Evolutionary conservation across 1,140 invertebrate species (phyloP), one percentile per base, ranked within the genome.

Genomic region (Yoshiicerus persimilis): DNA sequence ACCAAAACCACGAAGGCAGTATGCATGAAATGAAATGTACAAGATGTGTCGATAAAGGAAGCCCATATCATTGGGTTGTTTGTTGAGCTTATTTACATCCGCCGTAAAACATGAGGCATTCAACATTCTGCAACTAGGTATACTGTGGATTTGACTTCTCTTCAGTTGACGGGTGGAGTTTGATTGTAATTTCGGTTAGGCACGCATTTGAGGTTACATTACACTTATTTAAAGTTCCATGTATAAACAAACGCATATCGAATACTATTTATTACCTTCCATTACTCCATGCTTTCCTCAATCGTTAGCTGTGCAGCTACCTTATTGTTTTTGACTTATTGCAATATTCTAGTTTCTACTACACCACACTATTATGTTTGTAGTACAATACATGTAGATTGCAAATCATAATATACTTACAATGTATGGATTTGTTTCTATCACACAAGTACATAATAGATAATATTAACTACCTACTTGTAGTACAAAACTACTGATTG

Each of bases 61-160:
- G 75, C 75, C 47, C 32, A 80, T 80, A 80, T 80, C 75, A 80
- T 34, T 80, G 27, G 75, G 32, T 80, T 80, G 75, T 80, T 80
- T 80, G 75, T 80, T 80, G 75, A 80, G 75, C 75, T 80, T 80
- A 80, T 80, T 80, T 80, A 38, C 75, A 80, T 80, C 75, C 75
- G 75, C 32, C 75, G 34, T 80, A 80, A 80, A 80, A 34, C 75
- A 80, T 80, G 25, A 70, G 30, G 6, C 66, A 70, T 38, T 80
- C 75, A 38, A 80, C 34, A 80, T 80, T 80, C 75, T 56, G 13
- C 47, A n/a, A n/a, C n/a, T n/a, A n/a, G n/a, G n/a, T n/a, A n/a
- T 80, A 11, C 32, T 36, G 75, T 80, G 75, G 75, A 80, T 80
- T 80, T 38, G 30, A 80, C 41, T 47, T 20, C 11, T 20, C 41